Conservation (phyloP, 1,140 invertebrate species). For the Drosophila santomea region DNA sequence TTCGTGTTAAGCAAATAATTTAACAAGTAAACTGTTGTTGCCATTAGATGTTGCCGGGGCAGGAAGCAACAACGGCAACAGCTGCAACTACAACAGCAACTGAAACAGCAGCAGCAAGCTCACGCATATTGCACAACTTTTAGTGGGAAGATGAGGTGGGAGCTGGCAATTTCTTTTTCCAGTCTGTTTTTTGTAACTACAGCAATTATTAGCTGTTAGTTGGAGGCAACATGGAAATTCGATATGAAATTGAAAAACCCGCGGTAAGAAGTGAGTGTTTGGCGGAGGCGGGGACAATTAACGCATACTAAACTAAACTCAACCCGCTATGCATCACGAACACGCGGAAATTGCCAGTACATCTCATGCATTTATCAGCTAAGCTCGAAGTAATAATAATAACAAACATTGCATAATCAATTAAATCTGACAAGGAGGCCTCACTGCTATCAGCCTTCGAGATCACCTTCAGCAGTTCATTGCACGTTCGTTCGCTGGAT, state of each 20-base stretch:
- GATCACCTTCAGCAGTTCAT: conserved; percentile 58
- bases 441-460: conserved; percentile 41
- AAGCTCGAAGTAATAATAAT: conserved; percentile 20
- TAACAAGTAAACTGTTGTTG: conserved; percentile 67
- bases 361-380: conserved; percentile 18
- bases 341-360: conserved; percentile 36
- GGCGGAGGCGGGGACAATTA: conserved; percentile 27
- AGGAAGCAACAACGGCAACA: conserved; percentile 43
- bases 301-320: conserved; percentile 33
- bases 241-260: conserved; percentile 40
- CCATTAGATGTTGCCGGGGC: conserved; percentile 40
- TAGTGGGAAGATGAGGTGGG: conserved; percentile 53
- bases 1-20: conserved; percentile 70
- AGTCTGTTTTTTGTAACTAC: conserved; percentile 28
- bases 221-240: conserved; percentile 55
- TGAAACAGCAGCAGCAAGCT: conserved; percentile 20
- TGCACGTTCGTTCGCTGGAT: conserved; percentile 25
- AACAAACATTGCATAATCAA: conserved; percentile 55
- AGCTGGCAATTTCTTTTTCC: conserved; percentile 19
- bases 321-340: conserved; percentile 25
- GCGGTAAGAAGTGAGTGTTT: not conserved
- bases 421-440: conserved; percentile 44
- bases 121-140: conserved; percentile 61
- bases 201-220: conserved; percentile 58
- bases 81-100: conserved; percentile 22